Evolutionary conservation across 2,888 invertebrate species (phyloP).

Genomic region (Elegia similella): DNA sequence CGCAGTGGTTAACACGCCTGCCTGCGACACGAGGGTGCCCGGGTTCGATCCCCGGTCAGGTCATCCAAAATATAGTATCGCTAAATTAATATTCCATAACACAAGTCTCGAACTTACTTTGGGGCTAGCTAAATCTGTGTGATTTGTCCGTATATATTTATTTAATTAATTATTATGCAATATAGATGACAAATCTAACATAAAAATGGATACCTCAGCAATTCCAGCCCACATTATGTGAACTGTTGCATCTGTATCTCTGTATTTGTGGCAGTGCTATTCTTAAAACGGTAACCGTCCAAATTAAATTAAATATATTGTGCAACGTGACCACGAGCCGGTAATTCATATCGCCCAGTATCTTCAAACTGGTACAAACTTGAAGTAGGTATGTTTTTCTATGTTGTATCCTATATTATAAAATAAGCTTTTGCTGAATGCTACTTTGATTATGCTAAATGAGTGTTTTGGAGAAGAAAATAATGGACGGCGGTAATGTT

Average conservation of each 20-base stretch:
- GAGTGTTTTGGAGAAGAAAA: too few relatives aligned
- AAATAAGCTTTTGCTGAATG: too few relatives aligned
- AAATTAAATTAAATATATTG: constrained; percentile 32
- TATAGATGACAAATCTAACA: not conserved
- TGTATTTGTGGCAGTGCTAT: constrained; percentile 8
- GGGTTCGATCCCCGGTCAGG: too few relatives aligned
- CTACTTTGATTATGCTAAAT: too few relatives aligned
- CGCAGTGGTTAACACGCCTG: too few relatives aligned
- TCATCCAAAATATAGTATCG: too few relatives aligned
- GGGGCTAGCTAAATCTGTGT: too few relatives aligned
- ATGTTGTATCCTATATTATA: too few relatives aligned
- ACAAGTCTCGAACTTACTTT: not conserved
- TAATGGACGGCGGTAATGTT: too few relatives aligned
- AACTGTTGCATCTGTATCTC: not conserved
- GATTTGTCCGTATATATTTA: not conserved
- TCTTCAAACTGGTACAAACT: constrained; percentile 6
- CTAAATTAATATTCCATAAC: too few relatives aligned
- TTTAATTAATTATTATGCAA: not conserved
- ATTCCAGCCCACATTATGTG: not conserved
- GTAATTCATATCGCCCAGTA: constrained; percentile 10
- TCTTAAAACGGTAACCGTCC: constrained; percentile 10
- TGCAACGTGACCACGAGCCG: constrained; percentile 8
- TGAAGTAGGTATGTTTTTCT: not conserved
- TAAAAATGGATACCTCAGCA: too few relatives aligned
- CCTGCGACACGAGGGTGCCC: too few relatives aligned